Evolutionary conservation across 2,113 vertebrate species (phyloP).

Genomic region (Cololabis saira): DNA sequence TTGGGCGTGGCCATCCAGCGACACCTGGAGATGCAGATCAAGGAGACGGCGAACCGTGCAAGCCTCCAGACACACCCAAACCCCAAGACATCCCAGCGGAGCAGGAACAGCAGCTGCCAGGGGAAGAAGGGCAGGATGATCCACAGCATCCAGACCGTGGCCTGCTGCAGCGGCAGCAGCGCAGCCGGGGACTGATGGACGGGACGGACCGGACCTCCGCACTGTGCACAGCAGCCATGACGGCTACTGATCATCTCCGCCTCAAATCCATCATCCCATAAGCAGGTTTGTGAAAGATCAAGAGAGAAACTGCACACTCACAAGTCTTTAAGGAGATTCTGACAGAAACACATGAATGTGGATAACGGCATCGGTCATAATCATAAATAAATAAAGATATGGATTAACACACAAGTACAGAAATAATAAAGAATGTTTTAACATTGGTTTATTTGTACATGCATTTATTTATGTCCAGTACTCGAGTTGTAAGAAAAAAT

Average conservation of each 20-base stretch:
- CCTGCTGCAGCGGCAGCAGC: slow-evolving; percentile 68
- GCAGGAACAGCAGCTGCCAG: slow-evolving; percentile 16
- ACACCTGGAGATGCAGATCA: slow-evolving; percentile 95
- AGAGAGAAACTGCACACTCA: too few relatives aligned
- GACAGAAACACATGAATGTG: too few relatives aligned
- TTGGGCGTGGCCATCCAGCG: slow-evolving; percentile 93
- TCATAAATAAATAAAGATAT: too few relatives aligned
- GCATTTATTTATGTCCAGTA: too few relatives aligned
- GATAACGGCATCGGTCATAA: too few relatives aligned
- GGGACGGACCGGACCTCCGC: slow-evolving; percentile 9
- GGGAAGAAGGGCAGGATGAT: slow-evolving; percentile 61
- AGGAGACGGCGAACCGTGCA: slow-evolving; percentile 79
- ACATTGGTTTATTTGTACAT: too few relatives aligned
- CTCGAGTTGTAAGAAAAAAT: too few relatives aligned
- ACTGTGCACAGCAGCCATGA: slow-evolving; percentile 33
- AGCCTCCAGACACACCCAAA: slow-evolving; percentile 68
- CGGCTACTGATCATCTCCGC: slow-evolving; percentile 7
- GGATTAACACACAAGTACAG: too few relatives aligned
- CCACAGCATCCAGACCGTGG: slow-evolving; percentile 48
- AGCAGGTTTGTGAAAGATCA: too few relatives aligned
- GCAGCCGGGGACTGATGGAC: slow-evolving; percentile 68
- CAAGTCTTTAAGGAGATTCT: too few relatives aligned
- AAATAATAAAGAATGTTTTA: too few relatives aligned
- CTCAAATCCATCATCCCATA: slow-evolving; percentile 9
- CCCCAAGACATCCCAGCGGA: slow-evolving; percentile 50